A percentile compares a stretch with the other conserved stretches of the same genome.
These are phyloP conservation scores for Pseudococcus longispinus DNA, from an alignment of 2,888 invertebrate genomes.

Conservation along the genomic window DNA sequence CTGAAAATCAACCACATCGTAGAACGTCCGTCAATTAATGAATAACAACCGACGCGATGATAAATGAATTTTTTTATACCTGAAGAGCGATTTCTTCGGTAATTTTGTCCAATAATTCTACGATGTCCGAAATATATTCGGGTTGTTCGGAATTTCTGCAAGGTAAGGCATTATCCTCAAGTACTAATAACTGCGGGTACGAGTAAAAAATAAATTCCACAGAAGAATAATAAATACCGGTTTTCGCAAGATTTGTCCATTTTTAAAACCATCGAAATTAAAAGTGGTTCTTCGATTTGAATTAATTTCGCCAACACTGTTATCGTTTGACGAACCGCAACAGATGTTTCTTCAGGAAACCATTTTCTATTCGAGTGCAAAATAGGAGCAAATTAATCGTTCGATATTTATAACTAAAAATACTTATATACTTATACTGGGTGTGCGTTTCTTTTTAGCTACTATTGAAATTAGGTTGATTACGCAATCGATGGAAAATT, in stretches of 20 bases:
- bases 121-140: not conserved
- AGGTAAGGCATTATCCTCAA: no score
- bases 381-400: no score
- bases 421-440: no score
- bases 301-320: constrained; percentile 29
- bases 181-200: no score
- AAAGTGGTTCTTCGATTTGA: constrained; percentile 5
- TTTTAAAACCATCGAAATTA: not conserved
- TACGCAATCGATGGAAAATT: no score
- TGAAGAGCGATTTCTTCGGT: constrained; percentile 23
- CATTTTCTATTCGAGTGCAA: not conserved
- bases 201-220: no score
- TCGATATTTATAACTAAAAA: no score
- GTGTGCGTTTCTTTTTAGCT: no score
- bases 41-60: not conserved
- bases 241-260: not conserved
- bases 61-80: not conserved
- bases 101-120: constrained; percentile 31
- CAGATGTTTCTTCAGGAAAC: constrained; percentile 13
- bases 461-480: no score
- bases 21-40: not conserved
- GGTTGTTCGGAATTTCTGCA: not conserved
- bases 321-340: constrained; percentile 37
- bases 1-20: not conserved
- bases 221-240: not conserved